Conservation (phyloP, 2,888 invertebrate genomes). For the Agrochola lota region DNA sequence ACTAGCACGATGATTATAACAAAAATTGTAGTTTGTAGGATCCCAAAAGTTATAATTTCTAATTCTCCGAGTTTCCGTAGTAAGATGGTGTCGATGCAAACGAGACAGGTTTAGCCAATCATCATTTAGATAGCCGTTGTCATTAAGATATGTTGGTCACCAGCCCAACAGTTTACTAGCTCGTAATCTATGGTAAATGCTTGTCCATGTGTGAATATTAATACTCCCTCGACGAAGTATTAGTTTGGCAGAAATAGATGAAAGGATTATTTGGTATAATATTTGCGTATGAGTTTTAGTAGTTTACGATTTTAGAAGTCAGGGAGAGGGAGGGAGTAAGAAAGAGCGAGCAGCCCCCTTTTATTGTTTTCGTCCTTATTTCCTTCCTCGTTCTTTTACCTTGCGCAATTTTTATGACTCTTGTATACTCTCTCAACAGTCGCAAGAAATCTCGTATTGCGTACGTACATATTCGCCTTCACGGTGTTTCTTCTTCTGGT, state of each 20-base stretch:
- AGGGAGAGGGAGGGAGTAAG: not conserved
- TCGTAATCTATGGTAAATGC: slow-evolving; percentile 65
- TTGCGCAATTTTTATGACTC: no score
- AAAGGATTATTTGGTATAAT: not conserved
- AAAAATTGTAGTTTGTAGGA: no score
- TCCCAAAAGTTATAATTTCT: not conserved
- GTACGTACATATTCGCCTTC: no score
- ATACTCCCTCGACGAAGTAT: slow-evolving; percentile 6
- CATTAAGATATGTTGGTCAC: slow-evolving; percentile 77
- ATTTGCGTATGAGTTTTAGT: not conserved
- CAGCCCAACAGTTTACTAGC: slow-evolving; percentile 68
- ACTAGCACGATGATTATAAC: not conserved
- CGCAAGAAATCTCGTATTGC: no score
- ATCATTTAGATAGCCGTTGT: slow-evolving; percentile 76
- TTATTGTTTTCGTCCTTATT: not conserved
- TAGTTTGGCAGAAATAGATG: not conserved
- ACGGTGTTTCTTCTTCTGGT: no score
- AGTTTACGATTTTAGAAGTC: not conserved
- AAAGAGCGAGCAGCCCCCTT: not conserved
- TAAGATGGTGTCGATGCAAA: slow-evolving; percentile 50
- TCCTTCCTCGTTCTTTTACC: no score
- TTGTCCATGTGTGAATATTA: slow-evolving; percentile 41
- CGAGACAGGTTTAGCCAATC: slow-evolving; percentile 71
- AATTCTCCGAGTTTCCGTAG: slow-evolving; percentile 50
- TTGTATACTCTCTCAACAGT: no score